These are phyloP conservation scores for Lontra canadensis DNA, from an alignment of 2,113 vertebrate genomes.

Conservation along the genomic window DNA sequence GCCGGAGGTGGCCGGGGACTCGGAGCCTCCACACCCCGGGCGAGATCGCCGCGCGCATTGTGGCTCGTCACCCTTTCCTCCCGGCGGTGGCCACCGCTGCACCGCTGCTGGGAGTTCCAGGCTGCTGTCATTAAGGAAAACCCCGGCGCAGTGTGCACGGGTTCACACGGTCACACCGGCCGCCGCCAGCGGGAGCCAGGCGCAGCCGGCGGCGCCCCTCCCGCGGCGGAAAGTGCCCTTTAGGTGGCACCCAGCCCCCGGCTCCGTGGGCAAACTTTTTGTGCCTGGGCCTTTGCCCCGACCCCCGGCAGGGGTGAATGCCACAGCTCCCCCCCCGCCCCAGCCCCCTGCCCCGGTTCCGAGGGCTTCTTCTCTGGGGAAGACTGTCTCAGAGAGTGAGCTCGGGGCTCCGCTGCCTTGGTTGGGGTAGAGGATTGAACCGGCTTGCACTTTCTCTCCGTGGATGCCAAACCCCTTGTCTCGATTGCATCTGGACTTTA, in stretches of 20 bases:
- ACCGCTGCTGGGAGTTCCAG: slow-evolving; percentile 2
- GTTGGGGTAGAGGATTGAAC: background rate
- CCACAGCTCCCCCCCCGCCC: background rate
- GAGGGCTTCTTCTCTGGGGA: background rate
- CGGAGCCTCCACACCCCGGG: background rate
- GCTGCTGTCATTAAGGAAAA: slow-evolving; percentile 45
- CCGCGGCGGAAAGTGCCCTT: slow-evolving; percentile 26
- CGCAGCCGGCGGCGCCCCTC: background rate
- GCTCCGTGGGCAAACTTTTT: slow-evolving; percentile 76
- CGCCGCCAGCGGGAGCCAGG: background rate
- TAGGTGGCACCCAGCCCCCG: background rate
- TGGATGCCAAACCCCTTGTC: background rate
- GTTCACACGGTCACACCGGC: slow-evolving; percentile 31
- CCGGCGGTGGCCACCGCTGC: background rate
- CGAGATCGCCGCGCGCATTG: background rate
- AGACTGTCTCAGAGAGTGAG: background rate
- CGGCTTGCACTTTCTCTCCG: slow-evolving; percentile 34
- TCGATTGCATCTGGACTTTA: slow-evolving; percentile 61
- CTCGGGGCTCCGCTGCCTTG: background rate
- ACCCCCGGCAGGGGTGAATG: background rate
- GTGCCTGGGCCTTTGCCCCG: background rate
- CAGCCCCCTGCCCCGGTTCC: background rate
- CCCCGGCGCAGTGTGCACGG: background rate
- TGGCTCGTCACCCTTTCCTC: background rate
- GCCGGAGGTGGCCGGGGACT: background rate